Evolutionary conservation across 1,140 invertebrate genomes (phyloP).

Genomic region (Neoseiulus cucumeris): DNA sequence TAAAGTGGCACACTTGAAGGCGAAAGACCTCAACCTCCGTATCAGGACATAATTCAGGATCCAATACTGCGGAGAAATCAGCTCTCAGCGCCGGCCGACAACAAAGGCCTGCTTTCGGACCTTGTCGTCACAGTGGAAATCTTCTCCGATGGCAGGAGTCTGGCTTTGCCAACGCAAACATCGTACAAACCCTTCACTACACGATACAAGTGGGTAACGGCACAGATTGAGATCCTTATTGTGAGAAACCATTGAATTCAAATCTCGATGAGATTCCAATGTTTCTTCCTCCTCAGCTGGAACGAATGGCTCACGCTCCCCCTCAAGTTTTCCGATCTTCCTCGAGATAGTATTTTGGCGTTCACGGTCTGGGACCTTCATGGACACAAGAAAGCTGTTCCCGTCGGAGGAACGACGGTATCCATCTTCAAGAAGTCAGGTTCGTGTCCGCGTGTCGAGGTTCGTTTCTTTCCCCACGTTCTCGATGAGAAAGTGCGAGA

Average conservation of each 20-base stretch:
- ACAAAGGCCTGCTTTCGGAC: constrained; percentile 44
- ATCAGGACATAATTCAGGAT: constrained; percentile 62
- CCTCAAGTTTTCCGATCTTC: constrained; percentile 73
- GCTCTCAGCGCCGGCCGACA: constrained; percentile 55
- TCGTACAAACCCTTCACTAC: constrained; percentile 80
- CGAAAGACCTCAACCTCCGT: constrained; percentile 56
- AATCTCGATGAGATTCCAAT: not conserved
- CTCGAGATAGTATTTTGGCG: constrained; percentile 64
- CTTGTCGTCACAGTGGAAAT: constrained; percentile 70
- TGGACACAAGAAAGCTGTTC: constrained; percentile 53
- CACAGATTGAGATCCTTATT: constrained; percentile 8
- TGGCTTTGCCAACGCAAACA: constrained; percentile 70
- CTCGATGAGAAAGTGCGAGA: not conserved
- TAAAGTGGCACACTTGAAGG: constrained; percentile 82
- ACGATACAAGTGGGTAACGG: constrained; percentile 58
- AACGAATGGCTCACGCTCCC: constrained; percentile 92
- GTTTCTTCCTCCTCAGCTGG: constrained; percentile 48
- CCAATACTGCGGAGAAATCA: constrained; percentile 57
- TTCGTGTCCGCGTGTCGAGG: constrained; percentile 7
- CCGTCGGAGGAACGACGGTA: constrained; percentile 74
- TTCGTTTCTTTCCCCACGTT: constrained; percentile 5
- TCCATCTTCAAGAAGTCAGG: constrained; percentile 80
- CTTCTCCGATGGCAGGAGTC: constrained; percentile 53
- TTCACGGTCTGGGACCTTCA: constrained; percentile 83
- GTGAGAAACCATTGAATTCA: constrained; percentile 12